These are phyloP conservation scores for Phragmatobia fuliginosa DNA, from an alignment of 2,888 invertebrate species.

Conservation along the genomic window DNA sequence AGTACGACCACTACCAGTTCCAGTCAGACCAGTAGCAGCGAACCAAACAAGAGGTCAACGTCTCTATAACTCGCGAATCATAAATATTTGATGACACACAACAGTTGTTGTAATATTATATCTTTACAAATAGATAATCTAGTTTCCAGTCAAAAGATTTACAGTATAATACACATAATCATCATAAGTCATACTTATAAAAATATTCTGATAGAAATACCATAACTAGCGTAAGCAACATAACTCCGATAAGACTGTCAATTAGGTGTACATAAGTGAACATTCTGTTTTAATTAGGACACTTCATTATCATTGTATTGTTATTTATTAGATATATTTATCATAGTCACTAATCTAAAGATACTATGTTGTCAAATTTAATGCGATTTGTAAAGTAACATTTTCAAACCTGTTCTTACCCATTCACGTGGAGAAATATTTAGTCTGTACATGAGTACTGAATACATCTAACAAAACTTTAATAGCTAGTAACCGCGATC, in stretches of 20 bases:
- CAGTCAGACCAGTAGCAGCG: slow-evolving; percentile 80
- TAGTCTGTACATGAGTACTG: neutral
- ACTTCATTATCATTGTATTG: neutral
- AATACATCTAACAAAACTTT: neutral
- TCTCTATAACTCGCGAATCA: slow-evolving; percentile 21
- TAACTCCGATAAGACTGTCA: neutral
- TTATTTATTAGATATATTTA: neutral
- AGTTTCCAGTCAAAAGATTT: neutral
- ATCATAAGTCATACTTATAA: neutral
- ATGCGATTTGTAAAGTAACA: neutral
- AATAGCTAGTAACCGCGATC: neutral
- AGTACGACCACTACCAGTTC: slow-evolving; percentile 83
- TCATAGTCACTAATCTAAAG: neutral
- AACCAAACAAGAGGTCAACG: slow-evolving; percentile 79
- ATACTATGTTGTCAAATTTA: neutral
- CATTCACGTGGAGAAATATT: neutral
- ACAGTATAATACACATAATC: neutral
- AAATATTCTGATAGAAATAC: neutral
- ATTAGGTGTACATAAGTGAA: neutral
- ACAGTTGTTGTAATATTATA: slow-evolving; percentile 23
- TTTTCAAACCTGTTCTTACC: neutral
- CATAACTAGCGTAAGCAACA: neutral
- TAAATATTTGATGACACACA: slow-evolving; percentile 26
- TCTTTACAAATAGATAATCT: neutral
- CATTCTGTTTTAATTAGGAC: neutral